A percentile compares a stretch with the other conserved stretches of the same genome.
phyloP scores from a whole-genome alignment of 2,888 invertebrate species.

The Ramazzottius varieornatus region DNA sequence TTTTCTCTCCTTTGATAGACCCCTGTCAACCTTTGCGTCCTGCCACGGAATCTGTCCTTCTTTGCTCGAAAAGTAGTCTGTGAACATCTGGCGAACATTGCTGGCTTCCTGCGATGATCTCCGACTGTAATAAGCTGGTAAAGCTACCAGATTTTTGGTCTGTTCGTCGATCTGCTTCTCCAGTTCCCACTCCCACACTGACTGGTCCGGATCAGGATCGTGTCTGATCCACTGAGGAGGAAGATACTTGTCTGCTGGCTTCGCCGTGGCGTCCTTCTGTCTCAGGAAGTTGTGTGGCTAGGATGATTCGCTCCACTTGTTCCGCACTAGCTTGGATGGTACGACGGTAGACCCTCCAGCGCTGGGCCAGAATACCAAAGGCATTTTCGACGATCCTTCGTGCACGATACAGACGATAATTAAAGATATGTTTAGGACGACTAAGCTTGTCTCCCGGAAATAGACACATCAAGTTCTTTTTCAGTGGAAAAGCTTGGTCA shows the following conservation, averaged over 20 bases:
- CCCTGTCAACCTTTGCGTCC: no score
- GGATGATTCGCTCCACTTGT: slow-evolving; percentile 5
- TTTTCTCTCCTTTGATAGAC: no score
- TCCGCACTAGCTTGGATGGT: slow-evolving; percentile 4
- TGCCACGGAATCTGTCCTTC: no score
- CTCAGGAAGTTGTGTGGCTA: slow-evolving; percentile 8
- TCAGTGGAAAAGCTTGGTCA: slow-evolving; percentile 14
- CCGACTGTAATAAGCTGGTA: no score
- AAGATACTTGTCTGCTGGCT: background rate
- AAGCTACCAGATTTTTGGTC: no score
- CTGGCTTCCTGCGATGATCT: no score
- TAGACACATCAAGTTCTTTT: slow-evolving; percentile 10
- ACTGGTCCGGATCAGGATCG: no score
- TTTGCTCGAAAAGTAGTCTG: no score
- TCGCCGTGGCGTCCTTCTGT: background rate
- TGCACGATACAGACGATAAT: slow-evolving; percentile 10
- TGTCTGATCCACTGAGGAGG: no score
- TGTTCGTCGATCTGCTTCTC: no score
- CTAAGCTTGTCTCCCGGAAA: slow-evolving; percentile 6
- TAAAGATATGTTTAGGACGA: slow-evolving; percentile 8
- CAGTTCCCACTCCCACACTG: no score
- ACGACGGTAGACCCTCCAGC: slow-evolving; percentile 9
- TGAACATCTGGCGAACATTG: no score
- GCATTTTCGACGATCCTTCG: slow-evolving; percentile 10
- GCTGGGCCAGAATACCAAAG: slow-evolving; percentile 10